A percentile compares a stretch with the other conserved stretches of the same genome.
Evolutionary conservation across 2,113 vertebrate genomes (phyloP).

Genomic region (Garra rufa): DNA sequence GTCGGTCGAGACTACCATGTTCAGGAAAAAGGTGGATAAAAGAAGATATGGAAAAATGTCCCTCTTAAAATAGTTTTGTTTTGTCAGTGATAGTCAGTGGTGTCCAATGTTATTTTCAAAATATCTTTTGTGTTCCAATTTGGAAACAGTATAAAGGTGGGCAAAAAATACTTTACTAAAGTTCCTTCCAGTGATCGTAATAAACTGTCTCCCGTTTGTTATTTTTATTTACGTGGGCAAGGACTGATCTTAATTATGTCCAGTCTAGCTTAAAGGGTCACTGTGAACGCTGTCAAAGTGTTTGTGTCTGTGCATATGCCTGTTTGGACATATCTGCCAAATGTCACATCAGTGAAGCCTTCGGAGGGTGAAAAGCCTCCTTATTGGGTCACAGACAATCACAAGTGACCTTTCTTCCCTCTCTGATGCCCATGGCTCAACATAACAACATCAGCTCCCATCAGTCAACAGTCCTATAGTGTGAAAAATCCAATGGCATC

Average conservation of each 20-base stretch:
- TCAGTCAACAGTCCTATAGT: constrained; percentile 61
- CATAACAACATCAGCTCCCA: constrained; percentile 64
- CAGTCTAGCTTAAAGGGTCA: constrained; percentile 52
- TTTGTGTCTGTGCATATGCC: constrained; percentile 50
- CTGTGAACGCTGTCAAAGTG: constrained; percentile 49
- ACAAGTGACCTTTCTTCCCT: constrained; percentile 63
- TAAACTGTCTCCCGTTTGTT: constrained; percentile 21
- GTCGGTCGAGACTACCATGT: too few relatives aligned
- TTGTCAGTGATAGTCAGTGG: not conserved
- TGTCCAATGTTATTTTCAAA: not conserved
- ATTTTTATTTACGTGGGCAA: constrained; percentile 47
- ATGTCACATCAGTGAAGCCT: constrained; percentile 62
- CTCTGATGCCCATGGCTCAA: constrained; percentile 60
- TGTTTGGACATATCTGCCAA: constrained; percentile 61
- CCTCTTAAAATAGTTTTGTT: not conserved
- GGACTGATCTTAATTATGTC: constrained; percentile 52
- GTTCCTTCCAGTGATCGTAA: constrained; percentile 25
- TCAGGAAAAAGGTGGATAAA: not conserved
- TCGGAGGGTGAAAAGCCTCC: constrained; percentile 56
- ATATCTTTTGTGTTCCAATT: not conserved
- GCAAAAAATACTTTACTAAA: constrained; percentile 18
- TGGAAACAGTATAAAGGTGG: not conserved
- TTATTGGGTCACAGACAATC: constrained; percentile 63
- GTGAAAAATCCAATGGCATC: constrained; percentile 63
- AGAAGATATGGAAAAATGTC: too few relatives aligned